phyloP scores from a whole-genome alignment of 2,888 invertebrate genomes.

The Pomacea canaliculata region DNA sequence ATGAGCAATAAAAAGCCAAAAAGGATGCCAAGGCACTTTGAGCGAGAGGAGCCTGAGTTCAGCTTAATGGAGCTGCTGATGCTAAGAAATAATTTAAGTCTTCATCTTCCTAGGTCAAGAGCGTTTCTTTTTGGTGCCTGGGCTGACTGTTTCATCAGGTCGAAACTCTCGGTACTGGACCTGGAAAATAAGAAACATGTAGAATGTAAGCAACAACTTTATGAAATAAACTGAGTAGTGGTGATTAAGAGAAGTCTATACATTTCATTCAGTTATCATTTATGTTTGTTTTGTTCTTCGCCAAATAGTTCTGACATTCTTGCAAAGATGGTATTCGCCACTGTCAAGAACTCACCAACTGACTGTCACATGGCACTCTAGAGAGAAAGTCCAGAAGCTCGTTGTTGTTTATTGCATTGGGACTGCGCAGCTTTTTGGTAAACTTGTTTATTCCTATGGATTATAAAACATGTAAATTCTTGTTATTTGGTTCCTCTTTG shows the following conservation, averaged over 20 bases:
- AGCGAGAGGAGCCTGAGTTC: background rate
- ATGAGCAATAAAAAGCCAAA: too few species aligned
- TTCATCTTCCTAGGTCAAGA: constrained; percentile 28
- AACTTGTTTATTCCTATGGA: constrained; percentile 87
- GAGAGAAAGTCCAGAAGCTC: constrained; percentile 95
- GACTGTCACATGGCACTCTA: constrained; percentile 93
- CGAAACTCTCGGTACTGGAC: constrained; percentile 53
- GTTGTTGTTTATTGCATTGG: constrained; percentile 96
- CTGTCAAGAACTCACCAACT: constrained; percentile 76
- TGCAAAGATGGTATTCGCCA: background rate
- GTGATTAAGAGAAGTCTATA: background rate
- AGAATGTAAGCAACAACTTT: background rate
- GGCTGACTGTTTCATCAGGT: constrained; percentile 47
- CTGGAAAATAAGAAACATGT: constrained; percentile 36
- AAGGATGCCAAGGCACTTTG: background rate
- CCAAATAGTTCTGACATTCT: background rate
- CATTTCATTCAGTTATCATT: background rate
- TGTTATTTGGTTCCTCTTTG: too few species aligned
- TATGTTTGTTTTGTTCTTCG: background rate
- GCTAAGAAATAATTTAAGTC: too few species aligned
- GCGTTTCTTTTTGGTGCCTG: constrained; percentile 45
- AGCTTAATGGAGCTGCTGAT: background rate
- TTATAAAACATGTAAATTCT: background rate
- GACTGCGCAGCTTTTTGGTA: constrained; percentile 89
- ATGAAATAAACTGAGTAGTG: background rate